Conservation (phyloP, 2,113 vertebrate genomes). For the Cyanistes caeruleus region DNA sequence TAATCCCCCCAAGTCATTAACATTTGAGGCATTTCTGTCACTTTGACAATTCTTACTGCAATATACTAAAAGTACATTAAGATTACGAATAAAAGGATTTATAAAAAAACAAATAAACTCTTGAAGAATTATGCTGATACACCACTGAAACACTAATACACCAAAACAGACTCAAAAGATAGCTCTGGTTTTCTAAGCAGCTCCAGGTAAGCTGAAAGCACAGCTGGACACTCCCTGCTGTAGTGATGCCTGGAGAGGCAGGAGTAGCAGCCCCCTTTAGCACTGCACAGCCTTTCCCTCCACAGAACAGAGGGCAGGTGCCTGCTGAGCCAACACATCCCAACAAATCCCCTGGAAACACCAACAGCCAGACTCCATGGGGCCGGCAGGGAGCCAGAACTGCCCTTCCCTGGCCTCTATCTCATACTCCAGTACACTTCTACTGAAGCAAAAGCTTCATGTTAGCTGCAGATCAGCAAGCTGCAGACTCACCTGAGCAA, state of each 20-base stretch:
- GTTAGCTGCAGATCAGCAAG: constrained; percentile 2
- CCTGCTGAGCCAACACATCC: not conserved
- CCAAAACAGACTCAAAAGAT: not conserved
- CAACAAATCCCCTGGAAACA: not conserved
- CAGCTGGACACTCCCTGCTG: not conserved
- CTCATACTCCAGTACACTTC: not conserved
- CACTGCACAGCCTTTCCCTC: not conserved
- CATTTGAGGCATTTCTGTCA: not conserved
- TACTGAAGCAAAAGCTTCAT: not conserved
- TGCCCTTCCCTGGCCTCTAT: constrained; percentile 3
- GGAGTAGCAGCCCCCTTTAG: not conserved
- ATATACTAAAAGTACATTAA: not conserved
- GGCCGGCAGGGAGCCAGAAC: not conserved
- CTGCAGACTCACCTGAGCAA: not conserved
- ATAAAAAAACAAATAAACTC: not conserved
- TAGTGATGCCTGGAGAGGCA: not conserved
- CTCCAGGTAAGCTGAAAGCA: not conserved
- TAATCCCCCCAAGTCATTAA: not conserved
- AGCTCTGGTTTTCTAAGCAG: not conserved
- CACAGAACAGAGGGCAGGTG: not conserved
- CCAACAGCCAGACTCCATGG: rapidly evolving
- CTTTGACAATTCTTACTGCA: not conserved
- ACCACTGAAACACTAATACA: not conserved
- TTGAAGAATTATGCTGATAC: not conserved
- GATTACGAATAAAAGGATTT: not conserved